Evolutionary conservation across 1,140 invertebrate genomes (phyloP), one percentile per base, ranked within the genome.

Genomic region (Drosophila guanche): DNA sequence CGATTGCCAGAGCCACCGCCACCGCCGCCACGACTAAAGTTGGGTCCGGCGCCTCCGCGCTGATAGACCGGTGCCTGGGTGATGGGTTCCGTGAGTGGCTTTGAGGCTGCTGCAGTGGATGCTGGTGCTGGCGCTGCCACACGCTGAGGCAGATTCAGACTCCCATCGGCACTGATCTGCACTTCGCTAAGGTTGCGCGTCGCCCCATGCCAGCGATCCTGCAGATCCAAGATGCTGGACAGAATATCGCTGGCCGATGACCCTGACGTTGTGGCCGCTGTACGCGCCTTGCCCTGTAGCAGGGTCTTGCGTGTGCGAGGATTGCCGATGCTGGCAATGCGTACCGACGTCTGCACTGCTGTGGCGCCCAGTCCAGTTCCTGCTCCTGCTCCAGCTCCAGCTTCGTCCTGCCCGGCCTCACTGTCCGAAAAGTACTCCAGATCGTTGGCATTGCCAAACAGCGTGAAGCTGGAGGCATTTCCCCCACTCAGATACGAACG

Each of bases 221-320:
- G 96, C 63, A 93, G 94, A 52, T 94, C 93, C 73, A 98, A 92
- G 62, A 98, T 97, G 66, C 92, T 94, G 7, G 94, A 94, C 1
- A 98, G 88, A 1, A 98, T 76, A 91, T 96, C 95, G 12, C 85
- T 62, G 6, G 55, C 46, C 5, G 78, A n/a, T 6, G 67, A 52
- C 4, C 22, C 58, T 1, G 54, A 57, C 6, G 51, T 29, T 2
- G 62, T 27, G 6, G 63, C 43, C 5, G 62, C 61, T 43, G 58
- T 70, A 20, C 83, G 65, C 5, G 86, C 47, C 10, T 89, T 85
- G 6, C 81, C 79, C 8, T 73, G 40, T 0, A 90, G 60, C 16
- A 91, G 16, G 0, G 81, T 69, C 48, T 91, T 91, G 1, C 74
- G 79, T 41, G 52, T 66, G 3, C 84, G 71, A 4, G 79, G 67